Evolutionary conservation across 2,888 invertebrate species (phyloP), one percentile per base, ranked within the genome.

Genomic region (Dryomyza anilis): DNA sequence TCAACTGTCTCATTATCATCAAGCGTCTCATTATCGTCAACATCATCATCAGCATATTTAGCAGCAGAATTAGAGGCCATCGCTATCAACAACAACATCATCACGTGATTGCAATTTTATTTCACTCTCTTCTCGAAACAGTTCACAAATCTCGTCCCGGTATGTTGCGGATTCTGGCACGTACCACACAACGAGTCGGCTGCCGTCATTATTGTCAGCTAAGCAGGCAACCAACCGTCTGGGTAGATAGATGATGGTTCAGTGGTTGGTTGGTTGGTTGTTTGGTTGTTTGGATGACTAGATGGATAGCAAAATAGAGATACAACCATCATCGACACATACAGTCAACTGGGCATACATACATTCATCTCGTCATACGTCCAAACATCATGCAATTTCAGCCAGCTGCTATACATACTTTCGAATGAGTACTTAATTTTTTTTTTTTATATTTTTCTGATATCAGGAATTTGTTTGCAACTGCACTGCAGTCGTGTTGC

Each of bases 131-230:
- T 29, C 30, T 48, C 33, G 30, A 46, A 7, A 25, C 25, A 25
- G 50, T n/a, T 14, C 33, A 48, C 6, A 46, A 45, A 21, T 30
- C 27, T 29, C 61, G 21, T 36, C 36, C 46, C 48, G 53, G 29
- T 10, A 52, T 61, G 61, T 39, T 27, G 16, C 16, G 63, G 63
- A 63, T 63, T 58, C 63, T 53, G 63, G 55, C 66, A 66, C 66
- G 63, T 66, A 63, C 55, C 63, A 60, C 30, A 66, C 65, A 61
- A 61, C 61, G 30, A 36, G 43, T 25, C 48, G 12, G 59, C 23
- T 29, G 39, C 39, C 53, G 43, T 61, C 61, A 61, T 61, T 53
- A 61, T 43, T 61, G 61, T 53, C 61, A 61, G 52, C 53, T 53
- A 52, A 53, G 39, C 43, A 53, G 52, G 52, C 58, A 57, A 19